Conservation (phyloP, 2,888 invertebrate species). For the Scaptomyza reducta region DNA sequence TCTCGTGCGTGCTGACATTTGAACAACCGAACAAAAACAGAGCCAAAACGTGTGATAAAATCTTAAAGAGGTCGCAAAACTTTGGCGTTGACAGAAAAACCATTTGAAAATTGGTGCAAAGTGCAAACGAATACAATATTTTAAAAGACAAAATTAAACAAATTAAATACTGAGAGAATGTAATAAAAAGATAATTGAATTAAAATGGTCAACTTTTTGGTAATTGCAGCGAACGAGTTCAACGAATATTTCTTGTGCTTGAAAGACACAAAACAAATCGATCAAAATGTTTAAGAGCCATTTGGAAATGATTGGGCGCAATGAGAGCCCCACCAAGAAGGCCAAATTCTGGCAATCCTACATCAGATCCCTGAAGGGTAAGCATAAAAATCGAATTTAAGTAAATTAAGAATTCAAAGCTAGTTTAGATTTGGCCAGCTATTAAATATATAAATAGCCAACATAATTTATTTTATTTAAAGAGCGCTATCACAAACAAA, state of each 20-base stretch:
- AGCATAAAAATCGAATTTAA: conserved; percentile 60
- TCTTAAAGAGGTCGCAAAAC: conserved; percentile 19
- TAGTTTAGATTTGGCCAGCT: neutral
- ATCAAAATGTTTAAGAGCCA: conserved; percentile 95
- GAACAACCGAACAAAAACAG: conserved; percentile 35
- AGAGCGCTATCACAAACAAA: conserved; percentile 14
- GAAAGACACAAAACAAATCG: conserved; percentile 85
- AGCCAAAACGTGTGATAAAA: conserved; percentile 52
- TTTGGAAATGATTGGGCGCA: conserved; percentile 97
- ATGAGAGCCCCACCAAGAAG: conserved; percentile 95
- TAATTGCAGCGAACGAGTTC: conserved; percentile 90
- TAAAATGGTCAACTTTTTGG: conserved; percentile 19
- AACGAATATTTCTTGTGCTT: conserved; percentile 84
- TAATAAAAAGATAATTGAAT: conserved; percentile 27
- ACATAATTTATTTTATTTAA: conserved; percentile 1
- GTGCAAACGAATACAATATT: conserved; percentile 34
- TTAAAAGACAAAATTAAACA: neutral
- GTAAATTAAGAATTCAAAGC: neutral
- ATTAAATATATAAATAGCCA: neutral
- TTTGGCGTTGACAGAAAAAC: conserved; percentile 52
- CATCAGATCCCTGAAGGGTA: conserved; percentile 96
- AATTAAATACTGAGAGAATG: conserved; percentile 7
- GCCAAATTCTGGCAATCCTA: conserved; percentile 97
- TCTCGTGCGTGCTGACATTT: conserved; percentile 72
- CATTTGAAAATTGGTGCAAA: conserved; percentile 41